Conservation (phyloP, 92 coral and sea anemone species). For the Scolanthus callimorphus region DNA sequence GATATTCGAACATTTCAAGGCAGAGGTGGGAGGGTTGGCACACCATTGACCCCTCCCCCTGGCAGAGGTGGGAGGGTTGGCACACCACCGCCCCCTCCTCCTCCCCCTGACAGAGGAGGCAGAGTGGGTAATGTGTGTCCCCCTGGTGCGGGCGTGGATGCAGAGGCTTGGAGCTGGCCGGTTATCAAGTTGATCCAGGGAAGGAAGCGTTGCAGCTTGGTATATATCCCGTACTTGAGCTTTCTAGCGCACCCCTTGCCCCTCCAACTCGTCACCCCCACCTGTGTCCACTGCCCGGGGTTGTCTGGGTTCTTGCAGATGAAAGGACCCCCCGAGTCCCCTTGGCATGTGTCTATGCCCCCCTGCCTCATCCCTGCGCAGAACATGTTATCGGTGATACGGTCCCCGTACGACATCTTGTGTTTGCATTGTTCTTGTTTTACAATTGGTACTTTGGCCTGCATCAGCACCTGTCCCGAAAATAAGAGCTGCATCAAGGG, state of each 20-base stretch:
- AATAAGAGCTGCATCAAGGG: no score
- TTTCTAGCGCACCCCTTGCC: slow-evolving; percentile 76
- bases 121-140: slow-evolving; percentile 1
- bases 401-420: slow-evolving; percentile 60
- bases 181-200: slow-evolving; percentile 60
- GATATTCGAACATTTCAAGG: no score
- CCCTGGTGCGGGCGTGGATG: slow-evolving; percentile 6
- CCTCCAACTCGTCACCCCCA: slow-evolving; percentile 80
- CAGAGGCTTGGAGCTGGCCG: slow-evolving; percentile 28
- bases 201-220: slow-evolving; percentile 48
- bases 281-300: slow-evolving; percentile 70
- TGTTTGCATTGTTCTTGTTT: slow-evolving; percentile 45
- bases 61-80: slow-evolving; percentile 24
- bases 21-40: no score
- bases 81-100: slow-evolving; percentile 5
- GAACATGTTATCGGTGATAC: slow-evolving; percentile 68
- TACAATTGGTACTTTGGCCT: slow-evolving; percentile 74
- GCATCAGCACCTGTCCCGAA: slow-evolving; percentile 47
- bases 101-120: slow-evolving; percentile 33
- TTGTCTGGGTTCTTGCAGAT: slow-evolving; percentile 75
- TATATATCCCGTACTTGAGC: slow-evolving; percentile 71
- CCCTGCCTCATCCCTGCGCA: slow-evolving; percentile 80
- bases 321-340: slow-evolving; percentile 78
- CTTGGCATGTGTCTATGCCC: slow-evolving; percentile 73
- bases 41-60: background rate